A percentile compares a stretch with the other conserved stretches of the same genome.
Conservation (phyloP, 1,140 invertebrate genomes). For the Medauroidea extradentata region DNA sequence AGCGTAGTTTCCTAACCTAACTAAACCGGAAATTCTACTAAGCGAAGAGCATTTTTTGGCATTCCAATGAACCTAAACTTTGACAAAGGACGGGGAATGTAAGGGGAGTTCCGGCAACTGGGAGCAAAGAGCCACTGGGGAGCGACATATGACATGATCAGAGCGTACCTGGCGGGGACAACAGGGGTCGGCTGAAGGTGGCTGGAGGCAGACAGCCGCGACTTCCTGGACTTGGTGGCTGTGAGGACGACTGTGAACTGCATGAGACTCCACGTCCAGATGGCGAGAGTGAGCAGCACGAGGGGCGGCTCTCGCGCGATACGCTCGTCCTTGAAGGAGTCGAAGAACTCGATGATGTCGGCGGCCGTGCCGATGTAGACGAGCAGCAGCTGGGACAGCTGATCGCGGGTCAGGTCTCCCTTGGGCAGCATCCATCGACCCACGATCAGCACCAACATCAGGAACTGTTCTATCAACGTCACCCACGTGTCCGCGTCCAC, state of each 20-base stretch:
- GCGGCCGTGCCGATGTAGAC: slow-evolving; percentile 77
- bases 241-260: slow-evolving; percentile 89
- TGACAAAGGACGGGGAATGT: background rate
- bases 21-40: too few relatives aligned
- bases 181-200: too few relatives aligned
- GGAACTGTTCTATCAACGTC: slow-evolving; percentile 80
- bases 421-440: slow-evolving; percentile 86
- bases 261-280: slow-evolving; percentile 85
- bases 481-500: slow-evolving; percentile 83
- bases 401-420: slow-evolving; percentile 83
- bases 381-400: slow-evolving; percentile 84
- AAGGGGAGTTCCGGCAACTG: too few relatives aligned
- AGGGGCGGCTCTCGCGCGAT: slow-evolving; percentile 68
- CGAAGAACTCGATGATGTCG: slow-evolving; percentile 95
- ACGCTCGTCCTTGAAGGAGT: slow-evolving; percentile 85
- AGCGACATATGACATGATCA: too few relatives aligned
- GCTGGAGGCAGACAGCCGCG: slow-evolving; percentile 51
- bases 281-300: slow-evolving; percentile 70
- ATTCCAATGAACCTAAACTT: too few relatives aligned
- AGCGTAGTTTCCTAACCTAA: too few relatives aligned
- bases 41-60: too few relatives aligned
- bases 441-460: slow-evolving; percentile 83
- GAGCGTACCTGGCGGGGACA: too few relatives aligned
- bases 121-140: too few relatives aligned
- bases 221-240: slow-evolving; percentile 75